A percentile compares a stretch with the other conserved stretches of the same genome.
Conservation (phyloP, 2,888 invertebrate species). For the Heliconius cydno region DNA sequence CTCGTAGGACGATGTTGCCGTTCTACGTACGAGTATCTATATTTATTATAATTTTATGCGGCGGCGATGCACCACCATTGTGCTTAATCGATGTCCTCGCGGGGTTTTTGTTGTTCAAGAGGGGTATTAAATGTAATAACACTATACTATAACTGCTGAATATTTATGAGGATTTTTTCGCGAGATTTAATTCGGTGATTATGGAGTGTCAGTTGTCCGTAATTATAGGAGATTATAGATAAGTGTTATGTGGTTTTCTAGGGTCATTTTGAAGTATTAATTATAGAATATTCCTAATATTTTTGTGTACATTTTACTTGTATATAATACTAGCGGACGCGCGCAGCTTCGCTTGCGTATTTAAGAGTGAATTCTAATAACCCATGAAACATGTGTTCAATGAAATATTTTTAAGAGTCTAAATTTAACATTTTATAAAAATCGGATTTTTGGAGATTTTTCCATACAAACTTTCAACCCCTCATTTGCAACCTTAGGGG, state of each 20-base stretch:
- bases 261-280: not conserved
- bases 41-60: constrained; percentile 83
- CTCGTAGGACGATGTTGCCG: constrained; percentile 44
- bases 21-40: constrained; percentile 58
- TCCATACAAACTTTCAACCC: too few relatives aligned
- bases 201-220: constrained; percentile 71
- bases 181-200: constrained; percentile 72
- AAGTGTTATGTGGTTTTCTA: constrained; percentile 37
- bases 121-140: constrained; percentile 68
- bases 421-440: too few relatives aligned
- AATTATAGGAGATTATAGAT: constrained; percentile 61
- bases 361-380: too few relatives aligned
- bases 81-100: constrained; percentile 77
- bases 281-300: not conserved
- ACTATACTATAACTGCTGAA: constrained; percentile 63
- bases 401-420: too few relatives aligned
- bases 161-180: constrained; percentile 71
- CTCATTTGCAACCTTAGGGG: too few relatives aligned
- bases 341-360: too few relatives aligned
- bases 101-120: constrained; percentile 69
- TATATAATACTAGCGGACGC: too few relatives aligned
- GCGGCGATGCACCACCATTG: constrained; percentile 68
- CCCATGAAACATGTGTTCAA: too few relatives aligned
- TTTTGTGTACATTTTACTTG: too few relatives aligned
- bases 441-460: too few relatives aligned